Base-by-base conservation (phyloP, 2,113 vertebrate genomes). In the Pantherophis guttatus region DNA sequence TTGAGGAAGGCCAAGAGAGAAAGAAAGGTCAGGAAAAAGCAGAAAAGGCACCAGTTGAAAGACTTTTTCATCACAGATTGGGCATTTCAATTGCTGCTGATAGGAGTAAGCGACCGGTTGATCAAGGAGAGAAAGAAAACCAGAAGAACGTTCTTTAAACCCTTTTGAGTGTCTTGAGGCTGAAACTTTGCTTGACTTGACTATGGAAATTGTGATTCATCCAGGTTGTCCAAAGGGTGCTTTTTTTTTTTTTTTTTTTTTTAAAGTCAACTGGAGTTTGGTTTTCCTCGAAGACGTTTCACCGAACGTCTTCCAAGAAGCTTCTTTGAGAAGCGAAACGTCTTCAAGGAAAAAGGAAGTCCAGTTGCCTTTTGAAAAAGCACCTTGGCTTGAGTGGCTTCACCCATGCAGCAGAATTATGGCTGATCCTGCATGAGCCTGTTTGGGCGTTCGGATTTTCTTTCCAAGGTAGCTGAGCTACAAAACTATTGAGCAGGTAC, bases 71-170 rank as follows among this genome's bases (percentile, higher is more conserved):
- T 88, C 94, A 93, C 94, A 94, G 94, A 92, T 92, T 91, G 93
- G 94, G 96, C 97, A 94, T 93, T 92, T 96, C 95, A 93, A 94
- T 1, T 29, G 94, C 91, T 89, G 75, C 24, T 50, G 95, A 94
- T 93, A 92, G 92, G 52, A 86, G 93, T 70, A 93, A 94, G 95
- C 94, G 93, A 93, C 33, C 54, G 95, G 94, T 89, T 96, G 89
- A 95, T 95, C 94, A 95, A 94, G 92, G 94, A 92, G 57, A 94
- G 96, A 95, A 95, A 93, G 93, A 95, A 93, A 96, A 95, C 93
- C 92, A 91, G 86, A 65, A 52, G 87, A 95, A 89, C 26, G 92
- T 21, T 94, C 95, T 95, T 96, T 96, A 96, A 97, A 97, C 96
- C 93, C 92, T 70, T 96, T 90, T 93, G 86, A 91, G 90, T 89